These are phyloP conservation scores for Octomys mimax DNA, from an alignment of 2,797 vertebrate genomes.

Conservation along the genomic window DNA sequence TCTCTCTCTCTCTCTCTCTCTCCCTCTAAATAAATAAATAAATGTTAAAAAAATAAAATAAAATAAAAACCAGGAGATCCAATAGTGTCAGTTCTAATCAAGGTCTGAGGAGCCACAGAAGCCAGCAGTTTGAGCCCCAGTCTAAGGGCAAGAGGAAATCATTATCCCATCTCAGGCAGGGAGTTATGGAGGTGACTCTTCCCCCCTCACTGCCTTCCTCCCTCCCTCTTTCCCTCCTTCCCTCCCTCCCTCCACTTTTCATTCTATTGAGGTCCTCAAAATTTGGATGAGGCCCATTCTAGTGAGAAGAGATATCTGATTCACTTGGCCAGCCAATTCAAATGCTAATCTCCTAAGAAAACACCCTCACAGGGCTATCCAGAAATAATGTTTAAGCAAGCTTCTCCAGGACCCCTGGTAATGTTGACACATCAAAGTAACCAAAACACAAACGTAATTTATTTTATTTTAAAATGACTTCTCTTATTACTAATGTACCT, in stretches of 20 bases:
- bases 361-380: background rate
- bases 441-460: background rate
- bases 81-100: background rate
- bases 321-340: background rate
- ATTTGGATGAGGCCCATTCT: background rate
- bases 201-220: too few relatives aligned
- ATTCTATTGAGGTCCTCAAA: background rate
- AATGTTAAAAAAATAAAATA: too few relatives aligned
- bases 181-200: background rate
- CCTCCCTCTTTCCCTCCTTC: background rate
- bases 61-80: too few relatives aligned
- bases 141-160: background rate
- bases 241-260: background rate
- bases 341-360: background rate
- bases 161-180: background rate
- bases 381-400: background rate
- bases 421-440: background rate
- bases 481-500: background rate
- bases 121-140: background rate
- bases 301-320: rapidly evolving
- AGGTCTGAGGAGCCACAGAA: background rate
- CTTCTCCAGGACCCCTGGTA: background rate
- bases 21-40: too few relatives aligned
- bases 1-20: too few relatives aligned
- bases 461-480: background rate